Evolutionary conservation across 2,888 invertebrate species (phyloP), one percentile per base, ranked within the genome.

Genomic region (Amphipyra tragopoginis): DNA sequence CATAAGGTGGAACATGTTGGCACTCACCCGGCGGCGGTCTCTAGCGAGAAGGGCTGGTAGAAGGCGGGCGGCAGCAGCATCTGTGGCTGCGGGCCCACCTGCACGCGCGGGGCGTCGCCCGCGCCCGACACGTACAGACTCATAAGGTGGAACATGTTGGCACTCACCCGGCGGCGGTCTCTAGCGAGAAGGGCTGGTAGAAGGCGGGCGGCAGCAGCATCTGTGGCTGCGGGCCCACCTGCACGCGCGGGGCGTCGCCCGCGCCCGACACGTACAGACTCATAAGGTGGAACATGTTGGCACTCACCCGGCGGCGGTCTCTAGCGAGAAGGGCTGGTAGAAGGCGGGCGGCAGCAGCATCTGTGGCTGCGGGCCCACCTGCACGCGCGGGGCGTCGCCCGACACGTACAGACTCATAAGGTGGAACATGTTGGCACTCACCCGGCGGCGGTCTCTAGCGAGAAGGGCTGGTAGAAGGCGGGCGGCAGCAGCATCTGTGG

Each of bases 381-480:
- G 86, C 74, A 82, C 55, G 79, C 50, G 90, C 86, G 81, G 75
- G 93, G 90, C 86, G 79, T 77, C 95, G n/a, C 80, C 68, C 52
- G 94, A 85, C 72, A 93, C 92, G 89, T 97, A 97, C 57, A 97
- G 91, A 14, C 96, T 96, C 50, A 21, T 21, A 21, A 21, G 21
- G 11, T 36, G 2, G 29, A 1, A 7, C 36, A 9, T 10, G 36
- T 11, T 36, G 10, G 2, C 5, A 88, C 93, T 94, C 79, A 97
- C 96, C 98, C 97, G 86, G 96, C 96, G 26, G 98, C 97, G 80
- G 95, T 96, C 39, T 96, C 96, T 66, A 95, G 96, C 54, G 95
- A 95, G 89, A 98, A 98, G 7, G 96, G 95, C 75, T 96, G 95
- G 65, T 95, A 96, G 87, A 97, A 98, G 57, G 94, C 87, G 1